Conservation (phyloP, 2,113 vertebrate genomes). For the Sander lucioperca region DNA sequence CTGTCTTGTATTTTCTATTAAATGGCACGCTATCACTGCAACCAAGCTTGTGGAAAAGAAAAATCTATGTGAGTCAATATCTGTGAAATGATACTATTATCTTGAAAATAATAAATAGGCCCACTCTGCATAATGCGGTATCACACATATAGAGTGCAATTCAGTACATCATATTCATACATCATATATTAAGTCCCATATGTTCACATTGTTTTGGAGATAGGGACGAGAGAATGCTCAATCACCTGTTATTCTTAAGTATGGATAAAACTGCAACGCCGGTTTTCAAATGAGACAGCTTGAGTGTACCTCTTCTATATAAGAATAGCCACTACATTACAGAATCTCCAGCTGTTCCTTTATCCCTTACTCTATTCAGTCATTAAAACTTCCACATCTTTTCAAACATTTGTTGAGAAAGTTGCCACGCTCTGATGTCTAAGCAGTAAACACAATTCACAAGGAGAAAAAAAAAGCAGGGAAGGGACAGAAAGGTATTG, state of each 20-base stretch:
- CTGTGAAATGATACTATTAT: constrained; percentile 72
- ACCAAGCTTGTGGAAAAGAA: constrained; percentile 7
- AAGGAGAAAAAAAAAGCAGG: background rate
- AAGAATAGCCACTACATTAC: constrained; percentile 78
- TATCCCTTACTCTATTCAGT: constrained; percentile 74
- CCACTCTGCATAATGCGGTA: constrained; percentile 64
- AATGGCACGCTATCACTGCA: constrained; percentile 45
- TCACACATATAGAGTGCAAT: constrained; percentile 53
- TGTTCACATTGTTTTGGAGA: constrained; percentile 77
- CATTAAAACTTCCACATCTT: constrained; percentile 81
- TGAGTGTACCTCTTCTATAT: constrained; percentile 71
- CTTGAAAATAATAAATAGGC: constrained; percentile 68
- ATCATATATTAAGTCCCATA: constrained; percentile 66
- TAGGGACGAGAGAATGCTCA: constrained; percentile 68
- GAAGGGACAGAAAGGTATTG: background rate
- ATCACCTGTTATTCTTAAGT: constrained; percentile 79
- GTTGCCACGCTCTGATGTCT: constrained; percentile 46
- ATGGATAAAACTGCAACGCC: constrained; percentile 63
- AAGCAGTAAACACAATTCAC: constrained; percentile 55
- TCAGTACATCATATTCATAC: constrained; percentile 64
- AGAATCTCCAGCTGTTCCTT: constrained; percentile 81
- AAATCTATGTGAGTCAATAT: constrained; percentile 53
- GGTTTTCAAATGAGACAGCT: constrained; percentile 74
- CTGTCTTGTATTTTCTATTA: constrained; percentile 46
- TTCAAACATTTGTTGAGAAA: constrained; percentile 75